Conservation (phyloP, 2,113 vertebrate genomes). For the Bubalus kerabau region DNA sequence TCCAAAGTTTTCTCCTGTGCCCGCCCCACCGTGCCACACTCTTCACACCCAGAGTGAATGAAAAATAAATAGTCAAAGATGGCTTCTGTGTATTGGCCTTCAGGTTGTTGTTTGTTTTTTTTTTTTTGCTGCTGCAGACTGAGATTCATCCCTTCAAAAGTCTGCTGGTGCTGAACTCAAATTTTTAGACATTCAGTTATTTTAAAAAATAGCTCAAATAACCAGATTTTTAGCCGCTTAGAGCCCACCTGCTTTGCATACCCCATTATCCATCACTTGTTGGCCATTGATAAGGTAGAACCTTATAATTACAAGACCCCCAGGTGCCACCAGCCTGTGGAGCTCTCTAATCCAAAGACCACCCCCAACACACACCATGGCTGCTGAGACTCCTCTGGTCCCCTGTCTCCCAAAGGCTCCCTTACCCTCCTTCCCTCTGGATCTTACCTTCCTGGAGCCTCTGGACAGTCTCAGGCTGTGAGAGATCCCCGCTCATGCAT, state of each 20-base stretch:
- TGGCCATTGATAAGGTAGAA: not conserved
- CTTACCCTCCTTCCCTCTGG: no score
- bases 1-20: not conserved
- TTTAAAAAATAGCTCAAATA: not conserved
- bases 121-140: not conserved
- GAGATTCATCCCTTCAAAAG: not conserved
- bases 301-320: not conserved
- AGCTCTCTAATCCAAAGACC: not conserved
- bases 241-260: not conserved
- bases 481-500: not conserved
- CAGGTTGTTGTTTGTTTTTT: fast-evolving
- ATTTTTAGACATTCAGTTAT: not conserved
- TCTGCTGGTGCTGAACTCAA: not conserved
- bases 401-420: not conserved
- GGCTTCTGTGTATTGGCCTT: not conserved
- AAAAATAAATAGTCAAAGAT: not conserved
- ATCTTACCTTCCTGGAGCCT: not conserved
- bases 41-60: not conserved
- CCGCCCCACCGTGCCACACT: fast-evolving
- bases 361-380: not conserved
- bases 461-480: not conserved
- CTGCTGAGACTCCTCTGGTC: not conserved
- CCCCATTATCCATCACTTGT: not conserved
- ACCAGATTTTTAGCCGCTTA: not conserved
- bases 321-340: no score